These are phyloP conservation scores for Alaudala cheleensis DNA, from an alignment of 2,113 vertebrate species.

Conservation along the genomic window DNA sequence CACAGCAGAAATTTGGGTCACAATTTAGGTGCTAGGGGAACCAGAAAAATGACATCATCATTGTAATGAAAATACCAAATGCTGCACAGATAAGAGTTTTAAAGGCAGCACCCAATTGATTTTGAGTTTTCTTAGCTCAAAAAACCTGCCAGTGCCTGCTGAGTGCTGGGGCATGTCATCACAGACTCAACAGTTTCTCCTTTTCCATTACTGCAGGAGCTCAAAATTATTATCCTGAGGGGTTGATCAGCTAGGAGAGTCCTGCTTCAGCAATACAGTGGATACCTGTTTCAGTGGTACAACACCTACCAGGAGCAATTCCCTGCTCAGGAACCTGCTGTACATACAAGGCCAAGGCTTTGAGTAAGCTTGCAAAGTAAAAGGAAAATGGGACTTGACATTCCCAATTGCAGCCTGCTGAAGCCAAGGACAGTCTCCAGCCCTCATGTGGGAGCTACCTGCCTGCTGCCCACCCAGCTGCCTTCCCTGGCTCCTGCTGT, in stretches of 20 bases:
- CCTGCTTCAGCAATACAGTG: neutral
- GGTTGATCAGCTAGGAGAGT: neutral
- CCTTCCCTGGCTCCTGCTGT: neutral
- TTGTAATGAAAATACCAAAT: neutral
- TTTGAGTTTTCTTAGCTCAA: neutral
- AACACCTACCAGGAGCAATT: neutral
- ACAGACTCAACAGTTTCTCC: neutral
- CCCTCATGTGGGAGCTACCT: neutral
- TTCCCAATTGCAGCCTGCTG: neutral
- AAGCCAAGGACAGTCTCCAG: neutral
- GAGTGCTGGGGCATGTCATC: neutral
- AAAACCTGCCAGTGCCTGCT: neutral
- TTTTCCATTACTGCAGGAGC: neutral
- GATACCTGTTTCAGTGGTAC: neutral
- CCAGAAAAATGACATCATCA: neutral
- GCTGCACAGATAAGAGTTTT: neutral
- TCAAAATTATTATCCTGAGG: neutral
- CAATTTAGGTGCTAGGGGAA: neutral
- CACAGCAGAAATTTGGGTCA: neutral
- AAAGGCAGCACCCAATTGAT: neutral
- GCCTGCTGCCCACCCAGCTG: neutral
- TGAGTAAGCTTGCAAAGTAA: neutral
- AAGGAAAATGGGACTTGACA: neutral
- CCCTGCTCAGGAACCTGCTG: neutral
- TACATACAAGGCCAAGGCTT: neutral